phyloP scores from a whole-genome alignment of 2,888 invertebrate species.

The Aricia artaxerxes region DNA sequence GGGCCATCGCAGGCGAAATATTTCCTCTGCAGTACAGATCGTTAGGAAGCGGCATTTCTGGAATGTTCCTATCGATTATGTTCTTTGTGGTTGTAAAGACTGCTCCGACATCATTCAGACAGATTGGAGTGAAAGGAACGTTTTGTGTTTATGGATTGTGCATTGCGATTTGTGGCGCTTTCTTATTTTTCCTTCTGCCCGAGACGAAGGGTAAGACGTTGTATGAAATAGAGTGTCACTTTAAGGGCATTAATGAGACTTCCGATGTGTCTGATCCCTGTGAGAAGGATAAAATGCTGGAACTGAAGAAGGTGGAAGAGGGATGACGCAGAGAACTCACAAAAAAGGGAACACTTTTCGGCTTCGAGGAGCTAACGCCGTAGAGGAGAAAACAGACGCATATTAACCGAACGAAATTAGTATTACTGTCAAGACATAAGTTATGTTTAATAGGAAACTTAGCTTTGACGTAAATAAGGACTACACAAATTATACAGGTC shows the following conservation, averaged over 20 bases:
- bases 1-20: slow-evolving; percentile 86
- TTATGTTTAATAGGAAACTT: slow-evolving; percentile 4
- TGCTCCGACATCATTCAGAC: slow-evolving; percentile 77
- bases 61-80: slow-evolving; percentile 82
- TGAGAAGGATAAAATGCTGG: slow-evolving; percentile 67
- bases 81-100: slow-evolving; percentile 85
- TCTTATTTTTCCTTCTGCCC: slow-evolving; percentile 82
- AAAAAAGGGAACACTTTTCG: slow-evolving; percentile 56
- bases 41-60: slow-evolving; percentile 83
- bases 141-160: slow-evolving; percentile 81
- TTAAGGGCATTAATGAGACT: slow-evolving; percentile 54
- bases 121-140: slow-evolving; percentile 79
- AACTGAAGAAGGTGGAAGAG: slow-evolving; percentile 63
- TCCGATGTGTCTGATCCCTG: slow-evolving; percentile 36
- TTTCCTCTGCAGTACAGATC: slow-evolving; percentile 83
- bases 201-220: slow-evolving; percentile 85
- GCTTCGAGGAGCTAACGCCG: slow-evolving; percentile 52
- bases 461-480: slow-evolving; percentile 13
- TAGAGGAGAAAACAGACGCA: slow-evolving; percentile 41
- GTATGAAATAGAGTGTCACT: slow-evolving; percentile 83
- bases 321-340: slow-evolving; percentile 53
- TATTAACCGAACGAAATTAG: slow-evolving; percentile 13
- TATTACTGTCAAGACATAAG: neutral
- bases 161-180: slow-evolving; percentile 78
- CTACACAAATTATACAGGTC: slow-evolving; percentile 13